Percentiles rank a stretch among this genome's conserved stretches.
Conservation (phyloP, 2,113 vertebrate species). For the Gallinago jamesoni region DNA sequence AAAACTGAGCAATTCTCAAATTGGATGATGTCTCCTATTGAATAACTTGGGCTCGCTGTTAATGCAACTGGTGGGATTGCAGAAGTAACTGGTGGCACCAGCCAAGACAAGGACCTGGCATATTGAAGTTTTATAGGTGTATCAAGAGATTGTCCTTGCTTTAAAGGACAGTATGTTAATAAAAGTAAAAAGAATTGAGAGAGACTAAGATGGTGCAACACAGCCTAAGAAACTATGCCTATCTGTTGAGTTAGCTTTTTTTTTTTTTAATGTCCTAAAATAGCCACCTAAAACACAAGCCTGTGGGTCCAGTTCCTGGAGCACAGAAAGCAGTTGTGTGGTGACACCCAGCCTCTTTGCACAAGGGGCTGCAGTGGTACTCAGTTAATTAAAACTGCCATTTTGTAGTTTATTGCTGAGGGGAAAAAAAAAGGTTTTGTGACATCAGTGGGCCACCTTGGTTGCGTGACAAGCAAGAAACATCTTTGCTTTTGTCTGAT, state of each 20-base stretch:
- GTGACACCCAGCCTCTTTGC: neutral
- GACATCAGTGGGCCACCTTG: neutral
- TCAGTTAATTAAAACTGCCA: neutral
- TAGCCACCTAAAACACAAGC: neutral
- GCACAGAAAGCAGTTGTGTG: neutral
- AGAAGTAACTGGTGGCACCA: neutral
- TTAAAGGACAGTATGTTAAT: neutral
- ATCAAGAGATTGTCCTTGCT: neutral
- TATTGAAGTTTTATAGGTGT: neutral
- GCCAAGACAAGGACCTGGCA: neutral
- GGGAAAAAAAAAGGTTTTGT: neutral
- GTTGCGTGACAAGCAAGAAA: neutral
- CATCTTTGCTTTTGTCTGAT: neutral
- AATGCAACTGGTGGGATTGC: neutral
- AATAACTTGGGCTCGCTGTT: neutral
- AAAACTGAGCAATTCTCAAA: neutral
- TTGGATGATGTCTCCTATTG: neutral
- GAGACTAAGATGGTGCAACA: neutral
- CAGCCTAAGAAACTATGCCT: neutral
- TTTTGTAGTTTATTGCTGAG: neutral
- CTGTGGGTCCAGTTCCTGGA: neutral
- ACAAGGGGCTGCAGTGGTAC: neutral
- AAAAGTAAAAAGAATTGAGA: neutral
- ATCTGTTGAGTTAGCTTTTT: neutral
- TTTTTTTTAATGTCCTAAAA: neutral